These are phyloP conservation scores for Nomada fabriciana DNA, from an alignment of 2,888 invertebrate genomes.

Conservation along the genomic window DNA sequence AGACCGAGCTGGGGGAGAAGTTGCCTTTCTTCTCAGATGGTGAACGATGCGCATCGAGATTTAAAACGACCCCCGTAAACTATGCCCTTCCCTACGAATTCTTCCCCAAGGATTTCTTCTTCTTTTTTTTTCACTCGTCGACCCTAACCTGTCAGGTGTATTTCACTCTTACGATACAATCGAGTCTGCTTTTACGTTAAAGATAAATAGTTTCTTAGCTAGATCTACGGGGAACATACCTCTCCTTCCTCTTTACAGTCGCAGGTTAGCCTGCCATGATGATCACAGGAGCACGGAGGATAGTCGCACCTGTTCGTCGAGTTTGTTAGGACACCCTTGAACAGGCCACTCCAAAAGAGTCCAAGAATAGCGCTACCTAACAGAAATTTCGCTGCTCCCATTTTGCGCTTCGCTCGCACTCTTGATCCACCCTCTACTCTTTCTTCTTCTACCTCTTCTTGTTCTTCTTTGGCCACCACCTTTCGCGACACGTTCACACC, in stretches of 20 bases:
- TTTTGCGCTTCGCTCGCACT: slow-evolving; percentile 69
- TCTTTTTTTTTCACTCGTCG: slow-evolving; percentile 1
- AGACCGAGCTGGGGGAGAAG: slow-evolving; percentile 34
- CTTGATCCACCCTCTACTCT: slow-evolving; percentile 36
- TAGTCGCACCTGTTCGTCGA: slow-evolving; percentile 85
- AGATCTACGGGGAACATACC: slow-evolving; percentile 79
- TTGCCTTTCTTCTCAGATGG: slow-evolving; percentile 22
- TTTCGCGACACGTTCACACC: slow-evolving; percentile 34
- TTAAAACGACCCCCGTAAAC: slow-evolving; percentile 33
- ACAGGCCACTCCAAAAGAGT: slow-evolving; percentile 78
- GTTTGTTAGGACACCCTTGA: slow-evolving; percentile 70
- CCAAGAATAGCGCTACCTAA: slow-evolving; percentile 80
- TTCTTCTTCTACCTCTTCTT: slow-evolving; percentile 4
- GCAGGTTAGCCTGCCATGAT: slow-evolving; percentile 86
- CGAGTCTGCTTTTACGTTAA: background rate
- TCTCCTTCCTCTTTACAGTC: slow-evolving; percentile 85
- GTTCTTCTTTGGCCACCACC: slow-evolving; percentile 8
- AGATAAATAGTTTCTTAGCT: slow-evolving; percentile 13
- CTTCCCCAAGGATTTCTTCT: background rate
- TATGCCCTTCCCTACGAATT: slow-evolving; percentile 24
- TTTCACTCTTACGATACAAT: slow-evolving; percentile 4
- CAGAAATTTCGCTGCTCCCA: slow-evolving; percentile 80
- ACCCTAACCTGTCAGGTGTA: background rate
- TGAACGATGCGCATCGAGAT: slow-evolving; percentile 45
- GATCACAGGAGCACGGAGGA: slow-evolving; percentile 86